A percentile compares a stretch with the other conserved stretches of the same genome.
phyloP scores from a whole-genome alignment of 2,113 vertebrate genomes.

The Sporophila hypoxantha region DNA sequence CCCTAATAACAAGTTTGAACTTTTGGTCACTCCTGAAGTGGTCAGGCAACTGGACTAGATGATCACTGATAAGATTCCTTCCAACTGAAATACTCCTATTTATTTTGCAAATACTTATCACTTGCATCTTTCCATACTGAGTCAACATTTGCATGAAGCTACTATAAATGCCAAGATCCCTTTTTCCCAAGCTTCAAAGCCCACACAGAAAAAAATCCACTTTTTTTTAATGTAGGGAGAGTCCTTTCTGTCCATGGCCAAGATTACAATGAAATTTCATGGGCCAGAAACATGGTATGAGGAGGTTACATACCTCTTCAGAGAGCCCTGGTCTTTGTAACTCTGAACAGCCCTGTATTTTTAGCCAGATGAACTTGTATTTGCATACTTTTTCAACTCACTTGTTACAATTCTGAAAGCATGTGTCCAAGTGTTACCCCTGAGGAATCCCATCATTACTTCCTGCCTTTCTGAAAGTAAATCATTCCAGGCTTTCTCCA shows the following conservation, averaged over 20 bases:
- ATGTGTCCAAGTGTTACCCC: neutral
- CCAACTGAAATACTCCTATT: neutral
- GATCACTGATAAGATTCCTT: neutral
- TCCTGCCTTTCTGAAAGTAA: neutral
- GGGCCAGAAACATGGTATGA: neutral
- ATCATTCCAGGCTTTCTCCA: neutral
- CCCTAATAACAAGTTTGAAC: neutral
- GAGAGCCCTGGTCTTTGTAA: neutral
- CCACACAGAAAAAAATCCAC: fast-evolving
- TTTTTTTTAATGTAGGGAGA: neutral
- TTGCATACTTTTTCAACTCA: neutral
- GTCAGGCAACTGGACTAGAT: neutral
- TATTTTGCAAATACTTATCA: neutral
- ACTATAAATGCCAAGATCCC: neutral
- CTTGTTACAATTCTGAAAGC: neutral
- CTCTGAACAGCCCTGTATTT: neutral
- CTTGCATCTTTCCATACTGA: neutral
- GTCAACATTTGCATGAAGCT: neutral
- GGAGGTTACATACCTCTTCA: neutral
- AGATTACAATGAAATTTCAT: neutral
- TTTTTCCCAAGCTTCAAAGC: neutral
- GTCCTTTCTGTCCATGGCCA: neutral
- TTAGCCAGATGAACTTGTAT: neutral
- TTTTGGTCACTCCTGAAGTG: neutral
- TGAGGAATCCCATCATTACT: neutral